phyloP scores from a whole-genome alignment of 2,888 invertebrate species.

The Troilus luridus region DNA sequence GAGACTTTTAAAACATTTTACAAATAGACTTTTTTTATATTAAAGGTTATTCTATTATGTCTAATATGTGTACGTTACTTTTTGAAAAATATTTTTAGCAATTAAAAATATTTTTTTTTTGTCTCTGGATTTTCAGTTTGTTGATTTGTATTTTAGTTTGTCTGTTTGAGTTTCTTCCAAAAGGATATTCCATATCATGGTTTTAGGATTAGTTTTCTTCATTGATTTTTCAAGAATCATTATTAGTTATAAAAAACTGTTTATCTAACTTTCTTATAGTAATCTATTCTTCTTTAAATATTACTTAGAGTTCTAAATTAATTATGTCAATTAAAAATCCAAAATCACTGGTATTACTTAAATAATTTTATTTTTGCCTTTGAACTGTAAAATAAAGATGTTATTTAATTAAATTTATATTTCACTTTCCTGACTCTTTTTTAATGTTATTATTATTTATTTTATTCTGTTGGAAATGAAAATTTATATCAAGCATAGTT shows the following conservation, averaged over 20 bases:
- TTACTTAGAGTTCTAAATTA: not conserved
- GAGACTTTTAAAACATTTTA: not conserved
- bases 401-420: not conserved
- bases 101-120: not conserved
- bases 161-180: not conserved
- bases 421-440: not conserved
- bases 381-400: not conserved
- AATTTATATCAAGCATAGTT: constrained; percentile 31
- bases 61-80: not conserved
- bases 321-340: not conserved
- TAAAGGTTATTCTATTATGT: not conserved
- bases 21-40: not conserved
- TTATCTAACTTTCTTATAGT: not conserved
- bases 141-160: not conserved
- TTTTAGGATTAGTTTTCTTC: not conserved
- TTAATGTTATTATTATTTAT: not conserved
- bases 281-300: not conserved
- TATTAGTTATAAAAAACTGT: not conserved
- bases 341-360: not conserved
- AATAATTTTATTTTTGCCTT: not conserved
- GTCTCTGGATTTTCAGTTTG: not conserved
- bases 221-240: not conserved
- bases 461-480: not conserved
- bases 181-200: not conserved
- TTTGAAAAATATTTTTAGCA: not conserved